These are phyloP conservation scores for Limnothrissa miodon DNA, from an alignment of 2,113 vertebrate species.

Conservation along the genomic window DNA sequence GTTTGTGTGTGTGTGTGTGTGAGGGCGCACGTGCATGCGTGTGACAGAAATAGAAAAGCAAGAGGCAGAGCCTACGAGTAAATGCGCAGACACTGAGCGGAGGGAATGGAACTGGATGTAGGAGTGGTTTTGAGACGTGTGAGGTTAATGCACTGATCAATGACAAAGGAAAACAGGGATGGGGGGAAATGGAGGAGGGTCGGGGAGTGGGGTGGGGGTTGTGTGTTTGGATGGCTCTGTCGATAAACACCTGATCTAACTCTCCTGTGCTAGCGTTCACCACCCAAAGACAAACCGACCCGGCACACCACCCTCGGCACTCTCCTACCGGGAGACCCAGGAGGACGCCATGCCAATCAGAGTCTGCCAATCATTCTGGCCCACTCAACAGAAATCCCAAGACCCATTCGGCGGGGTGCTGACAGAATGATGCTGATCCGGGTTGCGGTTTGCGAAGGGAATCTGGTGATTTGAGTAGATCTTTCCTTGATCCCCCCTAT, in stretches of 20 bases:
- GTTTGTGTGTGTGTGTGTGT: background rate
- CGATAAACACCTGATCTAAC: background rate
- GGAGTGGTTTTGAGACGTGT: slow-evolving; percentile 18
- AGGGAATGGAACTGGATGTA: slow-evolving; percentile 45
- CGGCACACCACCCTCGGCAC: background rate
- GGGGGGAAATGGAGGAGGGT: background rate
- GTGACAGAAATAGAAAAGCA: background rate
- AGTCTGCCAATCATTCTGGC: background rate
- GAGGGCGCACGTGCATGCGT: background rate
- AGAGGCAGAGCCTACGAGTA: background rate
- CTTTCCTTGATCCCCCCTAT: background rate
- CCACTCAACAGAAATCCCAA: background rate
- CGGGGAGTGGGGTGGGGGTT: background rate
- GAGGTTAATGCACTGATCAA: slow-evolving; percentile 16
- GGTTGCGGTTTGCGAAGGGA: background rate
- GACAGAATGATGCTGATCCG: background rate
- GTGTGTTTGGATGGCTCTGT: background rate
- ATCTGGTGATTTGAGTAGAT: background rate
- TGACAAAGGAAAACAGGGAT: background rate
- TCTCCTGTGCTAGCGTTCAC: background rate
- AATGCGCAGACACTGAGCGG: slow-evolving; percentile 18
- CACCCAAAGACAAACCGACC: background rate
- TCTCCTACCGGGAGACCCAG: background rate
- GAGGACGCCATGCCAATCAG: background rate
- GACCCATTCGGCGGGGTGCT: background rate